Percentiles rank a stretch among this genome's conserved stretches.
Evolutionary conservation across 2,797 vertebrate genomes (phyloP).

Genomic region (Lagothrix lagotricha): DNA sequence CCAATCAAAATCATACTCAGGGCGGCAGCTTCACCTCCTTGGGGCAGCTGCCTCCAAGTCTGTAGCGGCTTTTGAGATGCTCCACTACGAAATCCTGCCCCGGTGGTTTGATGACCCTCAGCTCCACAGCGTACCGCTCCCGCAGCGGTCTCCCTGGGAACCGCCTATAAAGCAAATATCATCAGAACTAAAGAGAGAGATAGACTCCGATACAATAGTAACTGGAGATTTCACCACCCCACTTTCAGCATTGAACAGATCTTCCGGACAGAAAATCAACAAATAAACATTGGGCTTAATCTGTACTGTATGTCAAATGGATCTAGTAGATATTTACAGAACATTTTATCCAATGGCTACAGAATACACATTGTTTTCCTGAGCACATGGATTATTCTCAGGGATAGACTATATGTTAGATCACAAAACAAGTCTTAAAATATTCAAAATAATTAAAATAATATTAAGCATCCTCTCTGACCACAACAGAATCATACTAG

Average conservation of each 20-base stretch:
- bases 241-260: not conserved
- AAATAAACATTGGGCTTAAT: not conserved
- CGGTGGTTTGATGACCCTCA: slow-evolving; percentile 29
- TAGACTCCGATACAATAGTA: not conserved
- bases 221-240: not conserved
- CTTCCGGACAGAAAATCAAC: not conserved
- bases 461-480: not conserved
- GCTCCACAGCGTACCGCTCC: not conserved
- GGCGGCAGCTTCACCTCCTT: slow-evolving; percentile 27
- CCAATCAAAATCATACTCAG: slow-evolving; percentile 38
- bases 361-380: not conserved
- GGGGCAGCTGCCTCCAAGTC: not conserved
- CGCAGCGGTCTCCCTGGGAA: not conserved
- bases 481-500: not conserved
- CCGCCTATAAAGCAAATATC: not conserved
- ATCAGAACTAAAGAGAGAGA: not conserved
- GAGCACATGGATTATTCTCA: not conserved
- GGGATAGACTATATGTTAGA: not conserved
- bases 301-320: not conserved
- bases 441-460: not conserved
- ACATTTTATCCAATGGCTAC: not conserved
- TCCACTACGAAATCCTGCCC: slow-evolving; percentile 69
- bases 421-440: not conserved
- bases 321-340: not conserved
- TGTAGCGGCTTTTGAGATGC: slow-evolving; percentile 71